A percentile compares a stretch with the other conserved stretches of the same genome.
Evolutionary conservation across 1,140 invertebrate species (phyloP).

Genomic region (Hermetia illucens): DNA sequence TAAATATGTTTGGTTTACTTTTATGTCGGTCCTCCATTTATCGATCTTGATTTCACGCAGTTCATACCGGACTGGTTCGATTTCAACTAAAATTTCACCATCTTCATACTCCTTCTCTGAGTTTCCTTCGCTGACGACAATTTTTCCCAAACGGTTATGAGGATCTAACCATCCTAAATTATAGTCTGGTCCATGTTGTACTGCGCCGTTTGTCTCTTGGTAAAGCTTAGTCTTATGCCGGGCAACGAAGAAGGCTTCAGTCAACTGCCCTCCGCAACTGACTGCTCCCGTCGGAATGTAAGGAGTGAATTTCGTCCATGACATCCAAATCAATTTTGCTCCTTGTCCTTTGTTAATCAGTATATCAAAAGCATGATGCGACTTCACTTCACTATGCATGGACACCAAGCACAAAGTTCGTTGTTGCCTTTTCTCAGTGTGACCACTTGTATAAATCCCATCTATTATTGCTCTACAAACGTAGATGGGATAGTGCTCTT

Average conservation of each 20-base stretch:
- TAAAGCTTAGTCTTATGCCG: constrained; percentile 30
- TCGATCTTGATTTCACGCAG: constrained; percentile 48
- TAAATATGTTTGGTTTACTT: constrained; percentile 37
- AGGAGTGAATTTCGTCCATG: constrained; percentile 49
- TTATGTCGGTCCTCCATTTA: constrained; percentile 36
- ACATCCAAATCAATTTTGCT: constrained; percentile 54
- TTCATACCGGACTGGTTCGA: constrained; percentile 60
- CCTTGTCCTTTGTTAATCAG: constrained; percentile 61
- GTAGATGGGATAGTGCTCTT: constrained; percentile 42
- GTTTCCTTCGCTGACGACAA: constrained; percentile 47
- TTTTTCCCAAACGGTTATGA: constrained; percentile 44
- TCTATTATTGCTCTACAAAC: constrained; percentile 55
- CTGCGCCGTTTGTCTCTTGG: constrained; percentile 14
- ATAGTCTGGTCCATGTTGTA: constrained; percentile 28
- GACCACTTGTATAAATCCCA: constrained; percentile 54
- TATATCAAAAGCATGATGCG: constrained; percentile 51
- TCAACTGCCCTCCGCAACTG: constrained; percentile 30
- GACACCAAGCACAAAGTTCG: constrained; percentile 45
- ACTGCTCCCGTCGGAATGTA: constrained; percentile 49
- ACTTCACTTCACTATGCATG: constrained; percentile 38
- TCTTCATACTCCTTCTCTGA: constrained; percentile 41
- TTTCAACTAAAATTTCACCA: constrained; percentile 63
- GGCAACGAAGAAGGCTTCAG: constrained; percentile 32
- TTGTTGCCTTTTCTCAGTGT: constrained; percentile 38
- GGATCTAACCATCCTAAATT: constrained; percentile 49